A percentile compares a stretch with the other conserved stretches of the same genome.
Evolutionary conservation across 2,888 invertebrate genomes (phyloP).

Genomic region (Neocrepidodera transversa): DNA sequence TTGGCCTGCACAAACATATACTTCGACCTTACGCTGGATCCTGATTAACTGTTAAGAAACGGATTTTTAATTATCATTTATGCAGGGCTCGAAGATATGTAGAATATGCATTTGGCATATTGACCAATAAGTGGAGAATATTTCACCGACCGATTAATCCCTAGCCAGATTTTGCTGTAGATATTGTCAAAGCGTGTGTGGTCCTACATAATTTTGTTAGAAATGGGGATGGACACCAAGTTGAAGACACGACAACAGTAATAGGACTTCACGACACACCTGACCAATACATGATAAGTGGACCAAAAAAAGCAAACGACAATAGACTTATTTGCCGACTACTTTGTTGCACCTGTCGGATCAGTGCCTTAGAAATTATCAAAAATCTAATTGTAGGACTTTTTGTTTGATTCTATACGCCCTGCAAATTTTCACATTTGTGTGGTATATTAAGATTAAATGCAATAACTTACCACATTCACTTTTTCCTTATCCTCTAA

Average conservation of each 20-base stretch:
- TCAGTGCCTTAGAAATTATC: too few relatives aligned
- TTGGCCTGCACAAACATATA: conserved; percentile 5
- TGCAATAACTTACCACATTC: too few relatives aligned
- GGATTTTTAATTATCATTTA: conserved; percentile 30
- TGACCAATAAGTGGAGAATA: conserved; percentile 45
- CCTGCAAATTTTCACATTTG: too few relatives aligned
- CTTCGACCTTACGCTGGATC: conserved; percentile 23
- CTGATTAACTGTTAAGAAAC: conserved; percentile 21
- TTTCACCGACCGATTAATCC: conserved; percentile 40
- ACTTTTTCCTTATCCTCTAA: too few relatives aligned
- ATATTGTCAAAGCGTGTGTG: conserved; percentile 42
- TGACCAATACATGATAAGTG: too few relatives aligned
- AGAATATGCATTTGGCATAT: conserved; percentile 40
- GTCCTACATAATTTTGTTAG: conserved; percentile 35
- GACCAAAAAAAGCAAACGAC: too few relatives aligned
- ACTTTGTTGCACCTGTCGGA: too few relatives aligned
- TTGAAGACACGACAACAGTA: neutral
- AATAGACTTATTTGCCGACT: conserved; percentile 14
- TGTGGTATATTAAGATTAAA: too few relatives aligned
- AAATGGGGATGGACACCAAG: conserved; percentile 27
- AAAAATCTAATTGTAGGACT: too few relatives aligned
- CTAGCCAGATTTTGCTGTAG: conserved; percentile 35
- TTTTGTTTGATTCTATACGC: too few relatives aligned
- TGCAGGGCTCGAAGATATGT: conserved; percentile 43
- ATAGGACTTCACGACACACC: conserved; percentile 14